A percentile compares a stretch with the other conserved stretches of the same genome.
These are phyloP conservation scores for Falco punctatus DNA, from an alignment of 2,113 vertebrate genomes.

Conservation along the genomic window DNA sequence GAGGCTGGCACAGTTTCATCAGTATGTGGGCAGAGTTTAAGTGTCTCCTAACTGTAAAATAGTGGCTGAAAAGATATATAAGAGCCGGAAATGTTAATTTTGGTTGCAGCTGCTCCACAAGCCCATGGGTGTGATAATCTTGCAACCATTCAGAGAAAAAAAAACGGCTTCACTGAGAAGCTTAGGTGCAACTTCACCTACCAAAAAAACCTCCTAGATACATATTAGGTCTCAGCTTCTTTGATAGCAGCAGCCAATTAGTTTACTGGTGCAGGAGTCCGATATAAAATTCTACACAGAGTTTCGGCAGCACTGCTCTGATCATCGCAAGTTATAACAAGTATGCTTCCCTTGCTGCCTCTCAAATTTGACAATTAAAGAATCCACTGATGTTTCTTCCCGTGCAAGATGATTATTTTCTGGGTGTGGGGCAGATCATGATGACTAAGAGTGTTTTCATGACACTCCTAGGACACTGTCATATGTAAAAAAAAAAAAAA, in stretches of 20 bases:
- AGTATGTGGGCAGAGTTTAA: neutral
- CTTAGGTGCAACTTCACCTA: neutral
- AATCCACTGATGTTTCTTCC: constrained; percentile 9
- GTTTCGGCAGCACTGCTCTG: neutral
- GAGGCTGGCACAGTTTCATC: neutral
- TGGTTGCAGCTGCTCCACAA: neutral
- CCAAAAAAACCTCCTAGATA: neutral
- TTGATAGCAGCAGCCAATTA: constrained; percentile 2
- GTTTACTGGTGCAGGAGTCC: neutral
- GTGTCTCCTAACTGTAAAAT: neutral
- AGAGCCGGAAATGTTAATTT: neutral
- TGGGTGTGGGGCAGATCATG: constrained; percentile 5
- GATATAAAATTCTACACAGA: neutral
- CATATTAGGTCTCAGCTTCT: neutral
- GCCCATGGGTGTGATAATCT: neutral
- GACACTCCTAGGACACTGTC: neutral
- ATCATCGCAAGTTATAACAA: constrained; percentile 15
- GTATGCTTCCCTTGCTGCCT: neutral
- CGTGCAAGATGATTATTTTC: constrained; percentile 3
- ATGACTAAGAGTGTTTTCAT: constrained; percentile 18
- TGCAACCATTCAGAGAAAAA: neutral
- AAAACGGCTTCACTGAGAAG: neutral
- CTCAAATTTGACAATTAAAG: neutral
- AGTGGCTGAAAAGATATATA: neutral
- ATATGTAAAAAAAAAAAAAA: neutral